Evolutionary conservation across 2,113 vertebrate species (phyloP).

Genomic region (Blennius ocellaris): DNA sequence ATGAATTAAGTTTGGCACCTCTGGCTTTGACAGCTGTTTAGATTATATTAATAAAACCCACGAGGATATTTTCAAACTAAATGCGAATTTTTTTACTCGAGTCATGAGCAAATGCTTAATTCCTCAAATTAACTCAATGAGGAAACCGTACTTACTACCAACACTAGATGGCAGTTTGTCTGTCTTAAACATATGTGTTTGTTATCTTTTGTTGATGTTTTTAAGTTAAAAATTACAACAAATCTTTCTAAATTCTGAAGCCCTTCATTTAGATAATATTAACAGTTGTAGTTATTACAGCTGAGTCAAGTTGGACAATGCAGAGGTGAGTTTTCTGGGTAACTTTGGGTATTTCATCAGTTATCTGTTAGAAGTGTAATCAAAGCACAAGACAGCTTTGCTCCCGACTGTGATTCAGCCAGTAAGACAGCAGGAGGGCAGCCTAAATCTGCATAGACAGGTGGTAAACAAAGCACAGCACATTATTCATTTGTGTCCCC

Average conservation of each 20-base stretch:
- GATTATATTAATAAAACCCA: too few species aligned
- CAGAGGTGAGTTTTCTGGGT: neutral
- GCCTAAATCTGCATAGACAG: conserved; percentile 26
- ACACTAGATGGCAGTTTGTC: too few species aligned
- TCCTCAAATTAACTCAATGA: too few species aligned
- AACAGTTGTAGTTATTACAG: neutral
- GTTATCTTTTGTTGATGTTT: too few species aligned
- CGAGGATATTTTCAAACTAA: too few species aligned
- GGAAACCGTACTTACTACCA: too few species aligned
- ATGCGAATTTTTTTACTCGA: too few species aligned
- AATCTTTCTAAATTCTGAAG: too few species aligned
- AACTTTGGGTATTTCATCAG: conserved; percentile 7
- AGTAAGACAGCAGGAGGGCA: conserved; percentile 17
- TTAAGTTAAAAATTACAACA: too few species aligned
- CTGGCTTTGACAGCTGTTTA: neutral
- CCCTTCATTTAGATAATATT: neutral
- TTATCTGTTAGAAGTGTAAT: conserved; percentile 26
- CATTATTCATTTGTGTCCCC: conserved; percentile 18
- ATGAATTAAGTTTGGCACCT: neutral
- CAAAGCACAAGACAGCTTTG: conserved; percentile 6
- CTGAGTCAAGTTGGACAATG: neutral
- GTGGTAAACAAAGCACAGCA: conserved; percentile 46
- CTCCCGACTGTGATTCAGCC: conserved; percentile 33
- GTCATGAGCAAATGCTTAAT: too few species aligned
- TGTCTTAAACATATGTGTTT: too few species aligned